phyloP scores from a whole-genome alignment of 2,113 vertebrate genomes.

The Hippoglossus stenolepis region DNA sequence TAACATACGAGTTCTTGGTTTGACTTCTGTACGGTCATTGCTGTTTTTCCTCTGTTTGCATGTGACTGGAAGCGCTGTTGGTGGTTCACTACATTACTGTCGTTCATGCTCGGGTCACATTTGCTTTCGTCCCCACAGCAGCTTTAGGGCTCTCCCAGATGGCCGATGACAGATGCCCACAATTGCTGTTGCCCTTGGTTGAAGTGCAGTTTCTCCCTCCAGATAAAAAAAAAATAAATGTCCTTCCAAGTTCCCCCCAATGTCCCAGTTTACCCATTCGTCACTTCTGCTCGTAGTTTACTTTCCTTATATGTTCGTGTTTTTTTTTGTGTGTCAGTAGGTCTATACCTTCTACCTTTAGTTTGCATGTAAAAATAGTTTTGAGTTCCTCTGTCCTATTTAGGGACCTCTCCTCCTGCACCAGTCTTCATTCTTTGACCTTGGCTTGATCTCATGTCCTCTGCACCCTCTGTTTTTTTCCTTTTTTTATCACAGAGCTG shows the following conservation, averaged over 20 bases:
- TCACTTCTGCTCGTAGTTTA: slow-evolving; percentile 26
- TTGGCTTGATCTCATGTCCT: slow-evolving; percentile 46
- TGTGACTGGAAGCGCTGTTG: slow-evolving; percentile 4
- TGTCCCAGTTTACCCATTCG: slow-evolving; percentile 32
- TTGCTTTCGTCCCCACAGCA: slow-evolving; percentile 59
- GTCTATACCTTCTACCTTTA: neutral
- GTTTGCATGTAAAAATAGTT: neutral
- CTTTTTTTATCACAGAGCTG: slow-evolving; percentile 27
- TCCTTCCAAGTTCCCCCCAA: slow-evolving; percentile 11
- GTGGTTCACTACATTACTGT: slow-evolving; percentile 30
- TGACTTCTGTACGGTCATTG: neutral
- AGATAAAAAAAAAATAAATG: slow-evolving; percentile 39
- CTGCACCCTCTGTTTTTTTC: neutral
- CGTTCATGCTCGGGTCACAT: slow-evolving; percentile 61
- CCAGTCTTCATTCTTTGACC: slow-evolving; percentile 26
- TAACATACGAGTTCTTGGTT: neutral
- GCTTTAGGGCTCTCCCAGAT: slow-evolving; percentile 72
- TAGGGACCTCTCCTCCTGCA: neutral
- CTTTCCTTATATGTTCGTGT: neutral
- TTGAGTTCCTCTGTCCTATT: neutral
- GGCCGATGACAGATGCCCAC: slow-evolving; percentile 78
- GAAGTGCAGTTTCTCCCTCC: slow-evolving; percentile 41
- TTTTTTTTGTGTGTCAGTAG: neutral
- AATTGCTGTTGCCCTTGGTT: slow-evolving; percentile 74
- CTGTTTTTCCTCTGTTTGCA: slow-evolving; percentile 11